Percentiles rank a stretch among this genome's conserved stretches.
Evolutionary conservation across 2,797 vertebrate genomes (phyloP).

Genomic region (Myioborus miniatus): DNA sequence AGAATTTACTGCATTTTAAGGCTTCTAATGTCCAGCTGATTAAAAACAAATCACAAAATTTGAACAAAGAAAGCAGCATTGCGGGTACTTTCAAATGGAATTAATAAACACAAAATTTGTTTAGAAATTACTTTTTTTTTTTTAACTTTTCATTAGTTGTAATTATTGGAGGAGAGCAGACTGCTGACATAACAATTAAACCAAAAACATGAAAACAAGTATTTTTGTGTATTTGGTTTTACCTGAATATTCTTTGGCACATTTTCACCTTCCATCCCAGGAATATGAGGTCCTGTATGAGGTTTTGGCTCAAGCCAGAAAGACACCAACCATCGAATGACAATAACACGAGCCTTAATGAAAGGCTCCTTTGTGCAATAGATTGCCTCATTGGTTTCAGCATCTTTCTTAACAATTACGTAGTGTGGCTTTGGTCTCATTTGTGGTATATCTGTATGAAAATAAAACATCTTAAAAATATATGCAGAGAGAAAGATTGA

Average conservation of each 20-base stretch:
- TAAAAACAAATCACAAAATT: neutral
- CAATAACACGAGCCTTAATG: constrained; percentile 95
- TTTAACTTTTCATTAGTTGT: neutral
- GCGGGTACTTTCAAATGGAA: neutral
- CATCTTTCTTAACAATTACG: constrained; percentile 89
- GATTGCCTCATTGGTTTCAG: constrained; percentile 88
- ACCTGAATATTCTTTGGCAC: constrained; percentile 99
- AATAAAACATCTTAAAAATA: neutral
- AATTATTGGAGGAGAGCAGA: neutral
- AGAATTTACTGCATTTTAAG: neutral
- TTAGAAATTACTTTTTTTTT: neutral
- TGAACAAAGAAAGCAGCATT: neutral
- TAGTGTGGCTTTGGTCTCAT: constrained; percentile 96
- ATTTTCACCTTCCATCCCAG: constrained; percentile 94
- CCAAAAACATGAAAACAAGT: neutral
- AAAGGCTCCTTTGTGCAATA: constrained; percentile 98
- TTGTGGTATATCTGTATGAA: constrained; percentile 88
- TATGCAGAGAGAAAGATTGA: neutral
- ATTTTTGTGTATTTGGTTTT: neutral
- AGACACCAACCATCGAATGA: constrained; percentile 98
- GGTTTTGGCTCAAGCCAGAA: constrained; percentile 98
- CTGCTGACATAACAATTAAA: neutral
- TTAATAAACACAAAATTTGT: neutral
- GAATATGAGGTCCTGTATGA: constrained; percentile 89
- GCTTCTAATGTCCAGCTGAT: neutral